Evolutionary conservation across 2,888 invertebrate genomes (phyloP), one percentile per base, ranked within the genome.

Genomic region (Linhomoeus sp.): DNA sequence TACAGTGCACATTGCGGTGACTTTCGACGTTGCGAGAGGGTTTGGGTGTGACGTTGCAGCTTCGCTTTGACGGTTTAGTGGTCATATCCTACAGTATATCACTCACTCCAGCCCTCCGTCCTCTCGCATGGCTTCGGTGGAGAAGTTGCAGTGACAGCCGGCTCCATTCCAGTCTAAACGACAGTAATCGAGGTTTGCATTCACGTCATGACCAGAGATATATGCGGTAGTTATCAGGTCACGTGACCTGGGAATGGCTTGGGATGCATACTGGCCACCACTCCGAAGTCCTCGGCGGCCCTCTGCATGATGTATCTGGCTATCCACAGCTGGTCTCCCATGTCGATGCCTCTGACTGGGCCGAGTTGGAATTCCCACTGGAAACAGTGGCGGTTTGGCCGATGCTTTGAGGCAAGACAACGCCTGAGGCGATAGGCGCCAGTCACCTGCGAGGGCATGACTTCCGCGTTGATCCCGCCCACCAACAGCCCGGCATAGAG

Each of bases 341-440:
- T 57, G 1, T 58, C 68, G 49, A 87, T 85, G 1, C 90, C 88
- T 49, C 79, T 75, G 50, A 84, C 83, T 0, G 88, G 88, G 0
- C 90, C 90, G 3, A 90, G 80, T 71, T 86, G 85, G 71, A 77
- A 83, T 67, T 82, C 82, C 82, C 82, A 82, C 70, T 77, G 88
- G 17, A 86, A 83, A n/a, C 0, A 88, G 88, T 88, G 90, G 90
- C n/a, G n/a, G n/a, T n/a, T n/a, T n/a, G n/a, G n/a, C n/a, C n/a
- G n/a, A n/a, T n/a, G n/a, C n/a, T n/a, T n/a, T n/a, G n/a, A n/a
- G n/a, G n/a, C n/a, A n/a, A n/a, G n/a, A n/a, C n/a, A n/a, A n/a
- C n/a, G n/a, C n/a, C n/a, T n/a, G n/a, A n/a, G n/a, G n/a, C n/a
- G 12, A 12, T 12, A 29, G 29, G 7, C 5, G 29, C n/a, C 7